These are phyloP conservation scores for Sebastes kiyomatsui DNA, from an alignment of 2,797 vertebrate species.

Conservation along the genomic window DNA sequence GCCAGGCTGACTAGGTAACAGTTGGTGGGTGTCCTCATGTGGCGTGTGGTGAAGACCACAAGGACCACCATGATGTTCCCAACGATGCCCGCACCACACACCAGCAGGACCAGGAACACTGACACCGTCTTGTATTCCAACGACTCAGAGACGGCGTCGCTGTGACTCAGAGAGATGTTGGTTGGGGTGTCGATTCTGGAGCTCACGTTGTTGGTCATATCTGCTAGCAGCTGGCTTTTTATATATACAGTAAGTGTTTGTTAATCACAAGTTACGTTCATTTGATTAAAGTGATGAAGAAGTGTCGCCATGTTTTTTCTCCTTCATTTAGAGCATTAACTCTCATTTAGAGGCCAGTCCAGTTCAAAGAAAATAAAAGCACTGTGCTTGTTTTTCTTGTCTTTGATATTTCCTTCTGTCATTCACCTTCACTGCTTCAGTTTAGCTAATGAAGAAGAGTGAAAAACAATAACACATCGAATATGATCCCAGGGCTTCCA, in stretches of 20 bases:
- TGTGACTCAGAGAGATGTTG: constrained; percentile 78
- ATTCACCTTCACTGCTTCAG: neutral
- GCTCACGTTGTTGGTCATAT: constrained; percentile 79
- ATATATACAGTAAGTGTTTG: neutral
- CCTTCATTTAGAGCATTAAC: constrained; percentile 17
- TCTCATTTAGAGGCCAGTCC: neutral
- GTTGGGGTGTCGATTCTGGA: constrained; percentile 78
- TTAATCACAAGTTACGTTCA: neutral
- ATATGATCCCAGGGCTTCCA: constrained; percentile 13
- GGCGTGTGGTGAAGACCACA: constrained; percentile 84
- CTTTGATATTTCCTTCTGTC: neutral
- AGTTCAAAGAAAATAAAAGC: neutral
- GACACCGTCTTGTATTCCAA: constrained; percentile 85
- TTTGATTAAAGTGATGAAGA: constrained; percentile 2
- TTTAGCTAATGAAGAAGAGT: neutral
- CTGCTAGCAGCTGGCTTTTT: neutral
- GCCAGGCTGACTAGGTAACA: constrained; percentile 89
- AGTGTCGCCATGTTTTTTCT: neutral
- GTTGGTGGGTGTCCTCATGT: constrained; percentile 87
- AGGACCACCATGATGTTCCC: constrained; percentile 88
- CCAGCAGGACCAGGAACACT: constrained; percentile 84
- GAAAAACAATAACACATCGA: constrained; percentile 9
- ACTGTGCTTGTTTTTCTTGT: neutral
- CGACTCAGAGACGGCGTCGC: constrained; percentile 56
- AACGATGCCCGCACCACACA: constrained; percentile 83